Conservation (phyloP, 2,888 invertebrate genomes). For the Chironomus tentans region DNA sequence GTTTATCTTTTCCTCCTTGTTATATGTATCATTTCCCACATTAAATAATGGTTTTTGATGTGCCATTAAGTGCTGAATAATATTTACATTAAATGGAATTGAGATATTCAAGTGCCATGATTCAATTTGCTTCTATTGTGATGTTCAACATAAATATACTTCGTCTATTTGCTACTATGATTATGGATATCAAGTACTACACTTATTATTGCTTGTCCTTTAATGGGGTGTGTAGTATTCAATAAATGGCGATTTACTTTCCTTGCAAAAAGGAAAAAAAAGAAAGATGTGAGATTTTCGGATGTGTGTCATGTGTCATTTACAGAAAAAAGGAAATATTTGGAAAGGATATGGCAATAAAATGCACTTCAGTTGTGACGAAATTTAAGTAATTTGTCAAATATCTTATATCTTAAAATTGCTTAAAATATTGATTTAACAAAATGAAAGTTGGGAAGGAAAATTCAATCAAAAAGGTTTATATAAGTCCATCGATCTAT, state of each 20-base stretch:
- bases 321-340: background rate
- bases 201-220: background rate
- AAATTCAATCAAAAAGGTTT: background rate
- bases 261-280: background rate
- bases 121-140: background rate
- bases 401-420: background rate
- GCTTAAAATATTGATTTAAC: background rate
- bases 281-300: background rate
- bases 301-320: background rate
- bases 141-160: background rate
- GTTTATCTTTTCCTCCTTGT: background rate
- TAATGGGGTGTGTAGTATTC: slow-evolving; percentile 3
- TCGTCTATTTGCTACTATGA: background rate
- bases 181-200: slow-evolving; percentile 1
- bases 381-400: background rate
- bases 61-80: slow-evolving; percentile 10
- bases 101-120: slow-evolving; percentile 10
- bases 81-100: slow-evolving; percentile 17
- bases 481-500: no score
- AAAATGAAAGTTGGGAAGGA: background rate
- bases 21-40: slow-evolving; percentile 3
- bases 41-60: background rate
- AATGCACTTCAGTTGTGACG: background rate
- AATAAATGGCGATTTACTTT: background rate
- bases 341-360: background rate